Evolutionary conservation across 2,797 vertebrate species (phyloP).

Genomic region (Limnodromus scolopaceus): DNA sequence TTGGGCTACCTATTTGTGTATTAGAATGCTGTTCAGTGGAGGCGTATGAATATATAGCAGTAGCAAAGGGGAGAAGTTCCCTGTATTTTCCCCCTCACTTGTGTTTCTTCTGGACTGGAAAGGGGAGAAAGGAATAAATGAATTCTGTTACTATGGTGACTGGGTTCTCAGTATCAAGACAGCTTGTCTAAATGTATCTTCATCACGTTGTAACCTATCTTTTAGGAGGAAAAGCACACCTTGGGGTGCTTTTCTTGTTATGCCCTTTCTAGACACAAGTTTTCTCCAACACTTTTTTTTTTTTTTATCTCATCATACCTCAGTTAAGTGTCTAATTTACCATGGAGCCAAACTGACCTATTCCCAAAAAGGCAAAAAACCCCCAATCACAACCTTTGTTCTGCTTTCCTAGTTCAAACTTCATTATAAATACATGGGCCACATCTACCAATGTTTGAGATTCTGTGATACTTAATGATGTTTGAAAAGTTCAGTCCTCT

Average conservation of each 20-base stretch:
- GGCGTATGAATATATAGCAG: neutral
- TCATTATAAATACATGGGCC: neutral
- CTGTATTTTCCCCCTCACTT: neutral
- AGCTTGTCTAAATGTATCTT: neutral
- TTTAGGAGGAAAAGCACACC: neutral
- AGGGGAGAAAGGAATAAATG: neutral
- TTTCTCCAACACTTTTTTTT: neutral
- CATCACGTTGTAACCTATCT: neutral
- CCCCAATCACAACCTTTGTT: neutral
- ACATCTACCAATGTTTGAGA: neutral
- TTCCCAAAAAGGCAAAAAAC: neutral
- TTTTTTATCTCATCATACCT: neutral
- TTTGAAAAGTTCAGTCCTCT: neutral
- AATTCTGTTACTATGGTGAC: slow-evolving; percentile 8
- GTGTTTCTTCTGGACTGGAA: neutral
- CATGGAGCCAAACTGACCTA: neutral
- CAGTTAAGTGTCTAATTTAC: neutral
- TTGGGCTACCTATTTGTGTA: neutral
- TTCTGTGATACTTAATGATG: neutral
- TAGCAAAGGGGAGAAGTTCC: neutral
- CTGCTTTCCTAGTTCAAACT: neutral
- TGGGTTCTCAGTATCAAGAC: neutral
- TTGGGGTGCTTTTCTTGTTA: neutral
- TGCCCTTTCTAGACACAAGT: neutral
- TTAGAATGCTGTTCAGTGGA: neutral